A percentile compares a stretch with the other conserved stretches of the same genome.
Evolutionary conservation across 1,140 invertebrate genomes (phyloP).

Genomic region (Ephestia elutella): DNA sequence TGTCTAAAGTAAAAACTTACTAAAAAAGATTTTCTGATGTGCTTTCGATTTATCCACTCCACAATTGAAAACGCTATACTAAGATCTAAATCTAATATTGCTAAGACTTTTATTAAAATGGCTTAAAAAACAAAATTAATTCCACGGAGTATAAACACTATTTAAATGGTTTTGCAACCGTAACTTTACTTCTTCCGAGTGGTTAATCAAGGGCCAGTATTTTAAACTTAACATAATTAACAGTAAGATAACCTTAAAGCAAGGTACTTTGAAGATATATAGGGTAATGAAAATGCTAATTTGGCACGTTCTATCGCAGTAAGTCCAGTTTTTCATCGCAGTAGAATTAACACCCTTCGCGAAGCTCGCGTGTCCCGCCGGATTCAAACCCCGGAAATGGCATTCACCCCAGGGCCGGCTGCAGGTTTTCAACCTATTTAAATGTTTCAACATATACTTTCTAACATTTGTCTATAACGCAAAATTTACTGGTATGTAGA

Average conservation of each 20-base stretch:
- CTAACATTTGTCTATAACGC: not conserved
- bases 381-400: constrained; percentile 43
- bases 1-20: too few species aligned
- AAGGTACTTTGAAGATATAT: constrained; percentile 20
- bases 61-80: too few species aligned
- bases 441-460: constrained; percentile 12
- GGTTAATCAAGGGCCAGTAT: too few species aligned
- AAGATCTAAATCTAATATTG: too few species aligned
- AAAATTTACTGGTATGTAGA: not conserved
- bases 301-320: constrained; percentile 32
- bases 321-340: constrained; percentile 41
- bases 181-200: too few species aligned
- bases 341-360: constrained; percentile 49
- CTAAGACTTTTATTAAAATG: too few species aligned
- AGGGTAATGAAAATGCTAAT: constrained; percentile 40
- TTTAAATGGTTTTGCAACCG: too few species aligned
- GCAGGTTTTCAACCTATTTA: constrained; percentile 1
- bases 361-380: constrained; percentile 35
- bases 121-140: too few species aligned
- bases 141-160: too few species aligned
- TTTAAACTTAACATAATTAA: not conserved
- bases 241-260: not conserved
- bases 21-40: too few species aligned
- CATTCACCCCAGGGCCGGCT: constrained; percentile 30
- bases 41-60: too few species aligned